Evolutionary conservation across 2,888 invertebrate species (phyloP), one percentile per base, ranked within the genome.

Genomic region (Oeneis ivallda): DNA sequence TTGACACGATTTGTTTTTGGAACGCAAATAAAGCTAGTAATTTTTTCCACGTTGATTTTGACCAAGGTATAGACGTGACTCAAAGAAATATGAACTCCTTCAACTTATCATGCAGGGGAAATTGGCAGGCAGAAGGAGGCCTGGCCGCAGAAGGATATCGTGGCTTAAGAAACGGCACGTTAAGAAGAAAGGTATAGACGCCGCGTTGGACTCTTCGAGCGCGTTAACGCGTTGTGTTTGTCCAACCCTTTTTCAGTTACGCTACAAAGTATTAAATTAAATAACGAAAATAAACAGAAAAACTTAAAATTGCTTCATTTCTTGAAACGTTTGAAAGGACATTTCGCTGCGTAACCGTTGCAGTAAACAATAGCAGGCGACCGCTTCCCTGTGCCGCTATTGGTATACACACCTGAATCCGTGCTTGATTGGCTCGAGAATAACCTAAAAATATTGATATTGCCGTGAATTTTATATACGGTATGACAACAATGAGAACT

Each of bases 351-450:
- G 54, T 67, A 73, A 32, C 84, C 84, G 64, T 81, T 83, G 72
- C 83, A 85, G 71, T 84, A 86, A 2, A 76, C 41, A 50, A 80
- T 57, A 4, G 70, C 70, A 7, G 77, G 75, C 19, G 75, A 74
- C 41, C 62, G 67, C 45, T 75, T 74, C 57, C 67, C 66, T 13
- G 79, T 76, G 70, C 76, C 79, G 54, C 75, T 78, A 9, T 8
- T 37, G 37, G 87, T 80, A 32, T 67, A 69, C 72, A 85, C 88
- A 9, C 85, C 89, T 37, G 87, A 88, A 66, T 89, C 86, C 64
- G 74, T 72, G 70, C 78, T 80, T 61, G 63, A 56, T 61, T 78
- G 73, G 73, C 81, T 82, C 63, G 61, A 65, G 72, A 70, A 67
- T 70, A 77, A 81, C 83, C 87, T 82, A 68, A 80, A 82, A 79